Evolutionary conservation across 2,113 vertebrate genomes (phyloP).

Genomic region (Stomatorhinus ivindoensis): DNA sequence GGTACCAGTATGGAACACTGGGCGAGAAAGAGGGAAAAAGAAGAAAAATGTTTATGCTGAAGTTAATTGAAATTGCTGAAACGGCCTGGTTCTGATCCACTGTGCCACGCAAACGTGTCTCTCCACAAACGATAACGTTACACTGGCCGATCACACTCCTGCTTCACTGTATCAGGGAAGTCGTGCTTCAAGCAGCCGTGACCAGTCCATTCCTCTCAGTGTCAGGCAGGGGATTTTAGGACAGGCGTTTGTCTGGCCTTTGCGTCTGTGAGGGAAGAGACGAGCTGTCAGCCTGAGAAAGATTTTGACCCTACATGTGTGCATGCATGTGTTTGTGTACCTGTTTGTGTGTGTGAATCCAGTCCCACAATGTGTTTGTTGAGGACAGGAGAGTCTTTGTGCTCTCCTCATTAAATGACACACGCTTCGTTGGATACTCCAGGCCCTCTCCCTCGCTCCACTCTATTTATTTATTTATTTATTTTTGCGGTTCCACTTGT

Average conservation of each 20-base stretch:
- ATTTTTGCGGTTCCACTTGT: neutral
- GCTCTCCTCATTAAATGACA: conserved; percentile 54
- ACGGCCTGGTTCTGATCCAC: neutral
- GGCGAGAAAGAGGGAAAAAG: neutral
- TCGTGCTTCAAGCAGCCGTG: neutral
- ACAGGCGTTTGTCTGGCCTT: neutral
- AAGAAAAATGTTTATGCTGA: neutral
- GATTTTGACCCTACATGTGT: conserved; percentile 14
- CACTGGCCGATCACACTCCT: neutral
- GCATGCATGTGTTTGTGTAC: conserved; percentile 12
- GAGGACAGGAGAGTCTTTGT: conserved; percentile 47
- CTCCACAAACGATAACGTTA: neutral
- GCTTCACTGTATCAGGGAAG: neutral
- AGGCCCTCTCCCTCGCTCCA: conserved; percentile 33
- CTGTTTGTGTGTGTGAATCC: neutral
- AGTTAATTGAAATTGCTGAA: neutral
- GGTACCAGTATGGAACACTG: neutral
- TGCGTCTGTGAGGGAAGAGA: conserved; percentile 11
- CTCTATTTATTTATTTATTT: no score
- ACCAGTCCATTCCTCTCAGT: neutral
- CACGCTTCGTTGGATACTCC: conserved; percentile 44
- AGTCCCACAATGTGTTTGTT: conserved; percentile 23
- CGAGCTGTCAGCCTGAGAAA: neutral
- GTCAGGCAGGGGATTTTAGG: neutral
- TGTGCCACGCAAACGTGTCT: neutral